Base-by-base conservation (phyloP, 1,140 invertebrate species). In the Asbolus verrucosus region DNA sequence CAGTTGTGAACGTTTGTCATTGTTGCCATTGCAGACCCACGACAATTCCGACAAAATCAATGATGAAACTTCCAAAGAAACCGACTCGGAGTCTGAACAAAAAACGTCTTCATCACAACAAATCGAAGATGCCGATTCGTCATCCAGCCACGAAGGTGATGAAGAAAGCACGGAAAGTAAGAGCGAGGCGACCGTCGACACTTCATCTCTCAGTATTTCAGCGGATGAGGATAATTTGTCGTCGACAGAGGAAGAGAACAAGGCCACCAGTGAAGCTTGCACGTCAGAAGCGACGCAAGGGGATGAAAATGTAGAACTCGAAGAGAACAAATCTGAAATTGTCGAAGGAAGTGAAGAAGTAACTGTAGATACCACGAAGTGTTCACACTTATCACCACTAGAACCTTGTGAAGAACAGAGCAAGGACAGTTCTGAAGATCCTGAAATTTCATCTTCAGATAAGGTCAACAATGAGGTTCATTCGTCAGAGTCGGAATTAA, bases 131-230 rank as follows among this genome's bases (percentile, higher is more conserved):
- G 66, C 66, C 5, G 66, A 68, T 11, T 68, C 66, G 8, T 60
- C 66, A n/a, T 60, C 66, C 15, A 68, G 66, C 46, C n/a, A 19
- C 2, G 79, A 81, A 9, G 80, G 82, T 3, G 78, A 81, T 2
- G 82, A 83, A 36, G 31, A 60, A 6, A 73, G 46, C n/a, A 16
- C 11, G 5, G 66, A 63, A 11, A 61, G 27, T 4, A 59, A 62
- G 39, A 46, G 27, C 46, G 46, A 54, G 8, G 46, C 46, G 9
- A 6, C 21, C 1, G n/a, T 21, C 8, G 8, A 54, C 11, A 50
- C 4, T 18, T n/a, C n/a, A n/a, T n/a, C n/a, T n/a, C n/a, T n/a
- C n/a, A n/a, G n/a, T n/a, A n/a, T n/a, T n/a, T n/a, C n/a, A n/a
- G 41, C n/a, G 16, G 41, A 19, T 9, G 41, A 46, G 18, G 41